Evolutionary conservation across 2,797 vertebrate species (phyloP).

Genomic region (Peromyscus melanophrys): DNA sequence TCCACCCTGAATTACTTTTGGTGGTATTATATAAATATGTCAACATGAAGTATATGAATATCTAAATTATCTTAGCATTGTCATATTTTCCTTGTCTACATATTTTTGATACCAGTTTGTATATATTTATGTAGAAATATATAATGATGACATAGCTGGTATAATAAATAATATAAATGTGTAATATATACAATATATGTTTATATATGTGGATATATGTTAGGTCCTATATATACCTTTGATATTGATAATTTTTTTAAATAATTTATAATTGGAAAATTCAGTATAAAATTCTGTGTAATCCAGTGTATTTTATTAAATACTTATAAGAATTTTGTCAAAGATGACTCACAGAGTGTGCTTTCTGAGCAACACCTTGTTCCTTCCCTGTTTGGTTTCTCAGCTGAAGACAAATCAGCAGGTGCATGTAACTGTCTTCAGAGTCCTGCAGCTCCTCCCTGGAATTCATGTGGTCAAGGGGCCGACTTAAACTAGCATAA

Average conservation of each 20-base stretch:
- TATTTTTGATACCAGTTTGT: neutral
- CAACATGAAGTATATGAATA: neutral
- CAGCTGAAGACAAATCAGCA: neutral
- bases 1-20: neutral
- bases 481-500: neutral
- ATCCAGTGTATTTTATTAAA: conserved; percentile 9
- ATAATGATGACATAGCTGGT: neutral
- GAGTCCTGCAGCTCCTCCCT: neutral
- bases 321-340: neutral
- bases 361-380: neutral
- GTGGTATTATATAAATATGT: neutral
- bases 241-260: neutral
- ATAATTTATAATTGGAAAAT: conserved; percentile 3
- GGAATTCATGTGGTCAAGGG: neutral
- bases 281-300: neutral
- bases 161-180: neutral
- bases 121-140: neutral
- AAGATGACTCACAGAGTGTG: neutral
- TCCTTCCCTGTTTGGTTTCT: neutral
- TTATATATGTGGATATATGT: neutral
- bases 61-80: neutral
- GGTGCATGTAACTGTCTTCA: neutral
- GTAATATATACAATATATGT: neutral
- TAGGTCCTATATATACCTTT: neutral
- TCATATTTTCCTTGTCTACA: neutral